phyloP scores from a whole-genome alignment of 37 sponge, comb jelly and placozoan genomes.

The Oopsacas minuta region DNA sequence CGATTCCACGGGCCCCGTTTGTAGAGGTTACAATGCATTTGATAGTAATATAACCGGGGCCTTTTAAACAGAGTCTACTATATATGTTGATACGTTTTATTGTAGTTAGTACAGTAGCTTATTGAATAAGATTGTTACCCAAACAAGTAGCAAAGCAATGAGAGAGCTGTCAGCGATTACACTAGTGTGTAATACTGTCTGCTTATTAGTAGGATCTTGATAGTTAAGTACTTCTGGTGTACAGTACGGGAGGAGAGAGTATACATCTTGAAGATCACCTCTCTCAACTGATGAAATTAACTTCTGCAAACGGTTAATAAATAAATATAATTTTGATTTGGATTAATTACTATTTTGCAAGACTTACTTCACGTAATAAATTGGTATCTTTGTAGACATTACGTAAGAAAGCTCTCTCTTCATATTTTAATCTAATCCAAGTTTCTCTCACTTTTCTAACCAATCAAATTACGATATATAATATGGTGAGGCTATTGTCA shows the following conservation, averaged over 20 bases:
- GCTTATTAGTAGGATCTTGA: neutral
- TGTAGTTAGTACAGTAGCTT: neutral
- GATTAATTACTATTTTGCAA: neutral
- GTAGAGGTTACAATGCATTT: too few relatives aligned
- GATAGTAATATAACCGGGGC: too few relatives aligned
- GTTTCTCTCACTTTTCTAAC: constrained; percentile 70
- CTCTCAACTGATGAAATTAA: constrained; percentile 12
- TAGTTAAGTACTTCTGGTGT: constrained; percentile 24
- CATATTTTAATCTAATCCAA: constrained; percentile 76
- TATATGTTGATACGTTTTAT: neutral
- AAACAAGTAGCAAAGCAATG: constrained; percentile 23
- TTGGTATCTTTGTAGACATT: constrained; percentile 24
- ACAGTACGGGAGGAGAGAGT: constrained; percentile 23
- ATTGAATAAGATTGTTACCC: constrained; percentile 21
- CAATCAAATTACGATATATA: neutral
- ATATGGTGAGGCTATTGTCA: too few relatives aligned
- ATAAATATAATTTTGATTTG: neutral
- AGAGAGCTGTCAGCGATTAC: constrained; percentile 17
- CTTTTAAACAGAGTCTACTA: too few relatives aligned
- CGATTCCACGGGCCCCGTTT: too few relatives aligned
- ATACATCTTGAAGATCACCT: constrained; percentile 19
- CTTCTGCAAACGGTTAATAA: neutral
- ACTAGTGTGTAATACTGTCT: constrained; percentile 22
- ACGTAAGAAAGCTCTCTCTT: constrained; percentile 54
- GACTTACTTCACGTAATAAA: constrained; percentile 37